Conservation (phyloP, 2,113 vertebrate genomes). For the Chloropsis cyanopogon region DNA sequence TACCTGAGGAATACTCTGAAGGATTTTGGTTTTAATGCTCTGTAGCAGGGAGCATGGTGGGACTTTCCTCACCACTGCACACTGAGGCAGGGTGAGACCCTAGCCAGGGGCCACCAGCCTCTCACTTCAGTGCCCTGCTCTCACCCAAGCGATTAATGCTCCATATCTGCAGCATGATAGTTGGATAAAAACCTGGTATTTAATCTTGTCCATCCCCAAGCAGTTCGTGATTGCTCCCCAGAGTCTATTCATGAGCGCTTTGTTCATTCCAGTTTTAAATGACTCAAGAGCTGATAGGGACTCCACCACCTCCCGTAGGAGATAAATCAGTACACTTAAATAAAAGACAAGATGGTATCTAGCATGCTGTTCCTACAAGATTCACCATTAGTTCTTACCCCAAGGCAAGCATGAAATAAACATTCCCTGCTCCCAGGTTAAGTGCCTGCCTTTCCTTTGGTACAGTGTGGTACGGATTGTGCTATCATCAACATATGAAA, state of each 20-base stretch:
- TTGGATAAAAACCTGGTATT: conserved; percentile 41
- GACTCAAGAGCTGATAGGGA: conserved; percentile 54
- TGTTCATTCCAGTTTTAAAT: conserved; percentile 65
- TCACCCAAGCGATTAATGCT: not conserved
- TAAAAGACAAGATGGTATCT: conserved; percentile 68
- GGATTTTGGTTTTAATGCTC: not conserved
- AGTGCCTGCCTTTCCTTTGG: conserved; percentile 27
- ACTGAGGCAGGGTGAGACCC: fast-evolving
- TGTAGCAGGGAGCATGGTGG: fast-evolving
- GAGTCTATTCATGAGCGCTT: conserved; percentile 56
- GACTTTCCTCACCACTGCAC: not conserved
- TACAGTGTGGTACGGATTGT: not conserved
- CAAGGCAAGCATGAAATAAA: conserved; percentile 65
- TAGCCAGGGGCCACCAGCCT: not conserved
- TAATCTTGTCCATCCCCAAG: conserved; percentile 62
- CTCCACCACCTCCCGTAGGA: conserved; percentile 39
- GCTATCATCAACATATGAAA: conserved; percentile 16
- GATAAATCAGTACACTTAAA: conserved; percentile 66
- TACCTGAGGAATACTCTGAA: not conserved
- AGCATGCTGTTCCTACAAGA: conserved; percentile 44
- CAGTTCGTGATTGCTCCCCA: conserved; percentile 53
- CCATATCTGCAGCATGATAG: not conserved
- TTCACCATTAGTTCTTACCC: conserved; percentile 58
- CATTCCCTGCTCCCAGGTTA: conserved; percentile 52
- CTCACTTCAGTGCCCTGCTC: not conserved